Conservation (phyloP, 2,113 vertebrate genomes). For the Istiophorus platypterus region DNA sequence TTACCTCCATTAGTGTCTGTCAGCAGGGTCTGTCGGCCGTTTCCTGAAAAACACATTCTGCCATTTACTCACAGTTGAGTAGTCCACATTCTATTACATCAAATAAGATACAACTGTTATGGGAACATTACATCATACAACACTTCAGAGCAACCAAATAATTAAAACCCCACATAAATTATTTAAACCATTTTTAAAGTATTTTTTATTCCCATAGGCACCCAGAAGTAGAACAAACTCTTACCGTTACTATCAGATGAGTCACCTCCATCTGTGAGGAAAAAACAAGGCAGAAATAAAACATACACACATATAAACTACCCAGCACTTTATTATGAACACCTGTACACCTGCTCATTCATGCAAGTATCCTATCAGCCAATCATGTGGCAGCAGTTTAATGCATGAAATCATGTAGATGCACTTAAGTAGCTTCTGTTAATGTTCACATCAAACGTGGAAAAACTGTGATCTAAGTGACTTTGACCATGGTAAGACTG, state of each 20-base stretch:
- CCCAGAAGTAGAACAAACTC: neutral
- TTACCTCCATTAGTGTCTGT: slow-evolving; percentile 54
- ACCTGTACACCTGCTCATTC: no score
- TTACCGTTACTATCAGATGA: slow-evolving; percentile 41
- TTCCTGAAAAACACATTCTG: slow-evolving; percentile 65
- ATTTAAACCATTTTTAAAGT: neutral
- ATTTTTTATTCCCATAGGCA: neutral
- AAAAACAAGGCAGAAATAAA: no score
- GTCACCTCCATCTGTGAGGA: slow-evolving; percentile 40
- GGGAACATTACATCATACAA: neutral
- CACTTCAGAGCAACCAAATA: neutral
- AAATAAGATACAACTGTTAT: no score
- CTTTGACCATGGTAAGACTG: no score
- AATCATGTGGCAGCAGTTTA: no score
- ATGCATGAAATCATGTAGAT: no score
- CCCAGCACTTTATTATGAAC: no score
- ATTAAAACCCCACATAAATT: neutral
- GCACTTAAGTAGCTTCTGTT: neutral
- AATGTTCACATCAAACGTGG: neutral
- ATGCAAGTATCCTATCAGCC: no score
- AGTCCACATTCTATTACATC: no score
- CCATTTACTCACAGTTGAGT: neutral
- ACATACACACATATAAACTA: neutral
- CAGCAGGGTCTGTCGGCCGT: slow-evolving; percentile 70
- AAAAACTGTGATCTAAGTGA: neutral